phyloP scores from a whole-genome alignment of 2,113 vertebrate species.

The Ailurus styani region DNA sequence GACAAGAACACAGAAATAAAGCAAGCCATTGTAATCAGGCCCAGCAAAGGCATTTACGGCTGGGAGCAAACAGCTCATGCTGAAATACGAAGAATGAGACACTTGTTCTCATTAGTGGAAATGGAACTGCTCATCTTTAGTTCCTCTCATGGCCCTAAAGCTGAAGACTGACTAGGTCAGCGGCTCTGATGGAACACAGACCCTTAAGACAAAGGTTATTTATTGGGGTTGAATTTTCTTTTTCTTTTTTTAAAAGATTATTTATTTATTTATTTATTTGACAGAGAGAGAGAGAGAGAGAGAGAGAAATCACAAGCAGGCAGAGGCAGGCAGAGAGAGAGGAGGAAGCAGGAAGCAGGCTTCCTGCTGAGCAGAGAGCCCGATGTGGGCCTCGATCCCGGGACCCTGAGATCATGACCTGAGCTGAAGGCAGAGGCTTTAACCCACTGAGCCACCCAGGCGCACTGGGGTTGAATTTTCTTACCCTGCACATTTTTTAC shows the following conservation, averaged over 20 bases:
- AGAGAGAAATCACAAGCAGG: too few relatives aligned
- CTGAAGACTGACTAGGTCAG: neutral
- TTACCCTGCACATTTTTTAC: accelerated
- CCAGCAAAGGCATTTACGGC: neutral
- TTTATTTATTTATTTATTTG: too few relatives aligned
- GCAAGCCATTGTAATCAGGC: neutral
- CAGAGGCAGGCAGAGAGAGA: too few relatives aligned
- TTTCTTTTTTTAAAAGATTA: too few relatives aligned
- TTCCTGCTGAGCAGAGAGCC: too few relatives aligned
- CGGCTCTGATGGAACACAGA: neutral
- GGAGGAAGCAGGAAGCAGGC: too few relatives aligned
- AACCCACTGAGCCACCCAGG: too few relatives aligned
- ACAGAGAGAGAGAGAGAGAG: too few relatives aligned
- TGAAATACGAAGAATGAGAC: neutral
- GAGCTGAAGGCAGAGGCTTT: too few relatives aligned
- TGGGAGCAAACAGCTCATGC: accelerated
- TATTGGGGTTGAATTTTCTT: neutral
- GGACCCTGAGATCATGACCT: too few relatives aligned
- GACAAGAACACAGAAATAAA: neutral
- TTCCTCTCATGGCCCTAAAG: neutral
- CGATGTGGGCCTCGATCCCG: too few relatives aligned
- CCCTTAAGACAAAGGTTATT: neutral
- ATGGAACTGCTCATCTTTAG: accelerated
- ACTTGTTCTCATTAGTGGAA: accelerated
- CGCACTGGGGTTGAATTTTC: too few relatives aligned